These are phyloP conservation scores for Austrolebias charrua DNA, from an alignment of 2,797 vertebrate species.

Conservation along the genomic window DNA sequence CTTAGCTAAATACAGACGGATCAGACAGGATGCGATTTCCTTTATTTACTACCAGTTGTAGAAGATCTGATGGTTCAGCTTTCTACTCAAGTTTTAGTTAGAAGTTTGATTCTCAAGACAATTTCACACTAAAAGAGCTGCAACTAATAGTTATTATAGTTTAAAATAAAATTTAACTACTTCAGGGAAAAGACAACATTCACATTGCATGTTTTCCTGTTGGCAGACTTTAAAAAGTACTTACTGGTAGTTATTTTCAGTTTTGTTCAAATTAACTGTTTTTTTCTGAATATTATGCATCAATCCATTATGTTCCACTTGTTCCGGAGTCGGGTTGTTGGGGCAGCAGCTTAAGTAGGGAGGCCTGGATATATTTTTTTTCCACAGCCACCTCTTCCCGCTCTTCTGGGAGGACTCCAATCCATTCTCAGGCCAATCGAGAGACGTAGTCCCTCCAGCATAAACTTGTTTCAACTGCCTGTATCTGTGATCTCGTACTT, in stretches of 20 bases:
- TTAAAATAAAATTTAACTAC: too few relatives aligned
- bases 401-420: too few relatives aligned
- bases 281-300: neutral
- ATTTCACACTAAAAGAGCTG: neutral
- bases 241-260: neutral
- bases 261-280: neutral
- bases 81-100: slow-evolving; percentile 16
- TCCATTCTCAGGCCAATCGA: too few relatives aligned
- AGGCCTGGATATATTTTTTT: too few relatives aligned
- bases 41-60: slow-evolving; percentile 48
- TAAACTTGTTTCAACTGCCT: too few relatives aligned
- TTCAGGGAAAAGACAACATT: neutral
- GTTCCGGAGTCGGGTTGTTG: too few relatives aligned
- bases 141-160: neutral
- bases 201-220: too few relatives aligned
- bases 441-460: too few relatives aligned
- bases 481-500: too few relatives aligned
- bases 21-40: slow-evolving; percentile 51
- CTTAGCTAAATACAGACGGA: slow-evolving; percentile 41
- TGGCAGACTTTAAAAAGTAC: neutral
- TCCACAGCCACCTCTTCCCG: too few relatives aligned
- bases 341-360: too few relatives aligned
- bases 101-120: slow-evolving; percentile 4
- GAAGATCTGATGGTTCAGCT: slow-evolving; percentile 22
- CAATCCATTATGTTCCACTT: too few relatives aligned